phyloP scores from a whole-genome alignment of 2,113 vertebrate genomes.

The Sprattus sprattus region DNA sequence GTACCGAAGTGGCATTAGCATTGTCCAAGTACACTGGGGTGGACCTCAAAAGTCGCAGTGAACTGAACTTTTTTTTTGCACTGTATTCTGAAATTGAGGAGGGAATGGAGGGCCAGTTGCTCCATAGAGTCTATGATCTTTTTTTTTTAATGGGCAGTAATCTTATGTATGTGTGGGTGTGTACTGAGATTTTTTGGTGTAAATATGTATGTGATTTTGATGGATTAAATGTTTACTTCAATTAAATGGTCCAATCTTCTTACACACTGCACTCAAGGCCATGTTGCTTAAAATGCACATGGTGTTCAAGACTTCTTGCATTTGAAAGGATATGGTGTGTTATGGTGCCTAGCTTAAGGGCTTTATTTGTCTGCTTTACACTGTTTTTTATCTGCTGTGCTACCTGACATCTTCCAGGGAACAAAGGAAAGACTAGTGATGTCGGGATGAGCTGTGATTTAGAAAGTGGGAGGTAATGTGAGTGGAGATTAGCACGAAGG shows the following conservation, averaged over 20 bases:
- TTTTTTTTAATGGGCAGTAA: conserved; percentile 7
- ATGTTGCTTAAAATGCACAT: not conserved
- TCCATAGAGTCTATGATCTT: not conserved
- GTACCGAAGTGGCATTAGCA: conserved; percentile 5
- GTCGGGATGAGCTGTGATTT: not conserved
- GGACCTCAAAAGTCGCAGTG: not conserved
- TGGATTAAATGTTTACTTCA: conserved; percentile 17
- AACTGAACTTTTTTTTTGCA: conserved; percentile 4
- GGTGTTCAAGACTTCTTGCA: not conserved
- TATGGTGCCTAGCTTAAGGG: not conserved
- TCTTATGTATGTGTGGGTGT: conserved; percentile 9
- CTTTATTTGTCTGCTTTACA: not conserved
- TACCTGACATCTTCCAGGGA: not conserved
- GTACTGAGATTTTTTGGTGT: not conserved
- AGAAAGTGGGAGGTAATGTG: not conserved
- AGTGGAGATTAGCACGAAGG: not conserved
- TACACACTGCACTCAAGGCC: not conserved
- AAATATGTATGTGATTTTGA: conserved; percentile 14
- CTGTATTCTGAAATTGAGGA: not conserved
- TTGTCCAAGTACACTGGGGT: conserved; percentile 19
- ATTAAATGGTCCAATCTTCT: not conserved
- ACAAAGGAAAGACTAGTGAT: not conserved
- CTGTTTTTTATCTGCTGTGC: not conserved
- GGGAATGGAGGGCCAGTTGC: conserved; percentile 14
- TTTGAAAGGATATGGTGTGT: not conserved